Percentiles rank a stretch among this genome's conserved stretches.
Evolutionary conservation across 1,140 invertebrate genomes (phyloP).

Genomic region (Drosophila repleta): DNA sequence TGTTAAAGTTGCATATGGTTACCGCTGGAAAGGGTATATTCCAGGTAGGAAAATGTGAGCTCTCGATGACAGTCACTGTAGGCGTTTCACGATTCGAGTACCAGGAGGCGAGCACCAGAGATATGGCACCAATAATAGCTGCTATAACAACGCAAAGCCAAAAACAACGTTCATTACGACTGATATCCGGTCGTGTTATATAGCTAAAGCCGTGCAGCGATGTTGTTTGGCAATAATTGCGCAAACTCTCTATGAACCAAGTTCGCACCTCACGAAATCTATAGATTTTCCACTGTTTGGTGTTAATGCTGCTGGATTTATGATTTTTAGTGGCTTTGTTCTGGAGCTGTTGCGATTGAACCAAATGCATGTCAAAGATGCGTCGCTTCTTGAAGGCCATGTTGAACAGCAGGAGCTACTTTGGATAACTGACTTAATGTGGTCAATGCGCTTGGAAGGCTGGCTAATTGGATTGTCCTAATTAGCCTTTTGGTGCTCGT

Average conservation of each 20-base stretch:
- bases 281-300: conserved; percentile 1
- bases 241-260: conserved; percentile 73
- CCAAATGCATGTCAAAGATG: conserved; percentile 61
- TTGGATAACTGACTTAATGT: neutral
- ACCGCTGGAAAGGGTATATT: conserved; percentile 89
- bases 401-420: neutral
- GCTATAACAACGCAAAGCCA: conserved; percentile 84
- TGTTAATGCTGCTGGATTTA: conserved; percentile 1
- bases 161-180: conserved; percentile 67
- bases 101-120: conserved; percentile 84
- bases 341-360: conserved; percentile 57
- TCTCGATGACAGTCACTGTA: conserved; percentile 86
- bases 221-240: conserved; percentile 84
- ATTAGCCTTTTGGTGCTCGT: conserved; percentile 39
- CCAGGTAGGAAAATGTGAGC: conserved; percentile 89
- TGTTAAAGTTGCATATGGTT: conserved; percentile 87
- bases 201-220: conserved; percentile 83
- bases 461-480: conserved; percentile 54
- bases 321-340: conserved; percentile 9
- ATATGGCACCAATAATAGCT: conserved; percentile 83
- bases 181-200: conserved; percentile 69
- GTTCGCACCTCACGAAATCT: conserved; percentile 33
- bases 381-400: conserved; percentile 73
- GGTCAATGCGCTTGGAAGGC: conserved; percentile 2
- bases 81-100: conserved; percentile 84